Base-by-base conservation (phyloP, 1,140 invertebrate genomes). In the Tetragonula clypearis region DNA sequence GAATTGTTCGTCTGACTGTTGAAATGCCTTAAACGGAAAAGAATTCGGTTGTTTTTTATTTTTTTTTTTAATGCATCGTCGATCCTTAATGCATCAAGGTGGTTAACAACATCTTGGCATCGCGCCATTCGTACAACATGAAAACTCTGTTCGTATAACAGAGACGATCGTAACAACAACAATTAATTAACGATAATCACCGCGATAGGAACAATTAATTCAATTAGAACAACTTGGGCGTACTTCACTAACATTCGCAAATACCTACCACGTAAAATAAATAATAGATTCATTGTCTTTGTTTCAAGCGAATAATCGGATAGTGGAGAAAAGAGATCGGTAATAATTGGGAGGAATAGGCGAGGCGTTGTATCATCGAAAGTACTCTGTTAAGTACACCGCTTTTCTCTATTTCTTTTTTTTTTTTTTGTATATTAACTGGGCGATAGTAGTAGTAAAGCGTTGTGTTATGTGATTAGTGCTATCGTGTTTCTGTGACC, bases 401-500 rank as follows among this genome's bases (percentile, higher is more conserved):
- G 65, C 60, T 26, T 72, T 26, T 5, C 49, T 49, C 14, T 77
- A 5, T n/a, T 62, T 62, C 21, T 4, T 41, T 41, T n/a, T 19
- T 23, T 23, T 62, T 41, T n/a, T 6, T 30, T 49, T 17, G 12
- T 17, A 3, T 62, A 35, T 65, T 41, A 72, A 66, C 80, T 84
- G 79, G 73, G 69, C 85, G 66, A 86, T 87, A 79, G 92, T 94
- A 92, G 92, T 94, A 92, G 94, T 85, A 88, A 93, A 94, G 94
- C 93, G 89, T 93, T 90, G 93, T 95, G 93, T 95, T 92, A 85
- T 90, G 93, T 94, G 93, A 94, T 90, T 88, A 89, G 93, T 94
- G 93, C 93, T 89, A 92, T 91, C 94, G 94, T 94, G 92, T 94
- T 92, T 93, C 91, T 93, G 93, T 94, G 93, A 94, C 91, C 91